A percentile compares a stretch with the other conserved stretches of the same genome.
Evolutionary conservation across 2,113 vertebrate species (phyloP).

Genomic region (Rhea americana): DNA sequence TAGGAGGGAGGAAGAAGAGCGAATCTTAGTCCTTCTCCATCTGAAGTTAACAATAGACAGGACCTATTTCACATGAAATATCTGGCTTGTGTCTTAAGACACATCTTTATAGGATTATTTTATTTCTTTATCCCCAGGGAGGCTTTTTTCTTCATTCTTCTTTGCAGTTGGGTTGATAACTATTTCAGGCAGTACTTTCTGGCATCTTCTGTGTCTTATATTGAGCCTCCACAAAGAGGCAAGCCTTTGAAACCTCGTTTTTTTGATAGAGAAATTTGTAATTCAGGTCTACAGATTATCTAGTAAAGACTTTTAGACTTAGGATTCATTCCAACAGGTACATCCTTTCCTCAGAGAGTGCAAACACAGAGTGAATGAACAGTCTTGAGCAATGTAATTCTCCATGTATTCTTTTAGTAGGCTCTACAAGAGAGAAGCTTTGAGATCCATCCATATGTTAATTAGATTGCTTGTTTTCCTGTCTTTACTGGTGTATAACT

Average conservation of each 20-base stretch:
- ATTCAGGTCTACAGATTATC: not conserved
- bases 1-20: not conserved
- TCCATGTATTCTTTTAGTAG: not conserved
- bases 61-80: slow-evolving; percentile 14
- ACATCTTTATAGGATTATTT: slow-evolving; percentile 24
- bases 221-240: not conserved
- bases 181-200: not conserved
- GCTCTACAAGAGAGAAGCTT: not conserved
- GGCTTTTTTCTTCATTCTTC: not conserved
- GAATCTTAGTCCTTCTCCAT: not conserved
- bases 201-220: not conserved
- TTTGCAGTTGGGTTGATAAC: slow-evolving; percentile 11
- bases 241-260: not conserved
- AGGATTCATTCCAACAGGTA: not conserved
- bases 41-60: slow-evolving; percentile 30
- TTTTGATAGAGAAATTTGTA: not conserved
- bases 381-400: not conserved
- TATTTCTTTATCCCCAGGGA: slow-evolving; percentile 7
- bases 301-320: not conserved
- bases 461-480: not conserved
- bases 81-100: slow-evolving; percentile 20
- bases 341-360: not conserved
- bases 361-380: not conserved
- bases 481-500: not conserved
- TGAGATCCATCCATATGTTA: not conserved